Percentiles rank a stretch among this genome's conserved stretches.
These are phyloP conservation scores for Plutella xylostella DNA, from an alignment of 2,888 invertebrate genomes.

Conservation along the genomic window DNA sequence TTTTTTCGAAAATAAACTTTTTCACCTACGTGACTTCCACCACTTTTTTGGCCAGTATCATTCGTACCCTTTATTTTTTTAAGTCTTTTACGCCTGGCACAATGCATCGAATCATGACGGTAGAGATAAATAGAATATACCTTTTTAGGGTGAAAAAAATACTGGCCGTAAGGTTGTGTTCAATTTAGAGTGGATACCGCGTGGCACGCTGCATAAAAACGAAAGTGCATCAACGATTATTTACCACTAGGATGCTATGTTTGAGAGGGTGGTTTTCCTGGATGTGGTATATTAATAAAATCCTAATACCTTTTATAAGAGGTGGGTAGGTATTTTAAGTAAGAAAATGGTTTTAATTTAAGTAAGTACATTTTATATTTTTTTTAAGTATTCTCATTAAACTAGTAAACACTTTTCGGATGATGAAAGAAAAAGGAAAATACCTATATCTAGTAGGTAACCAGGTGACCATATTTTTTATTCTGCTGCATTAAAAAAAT, in stretches of 20 bases:
- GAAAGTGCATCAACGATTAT: constrained; percentile 38
- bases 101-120: constrained; percentile 53
- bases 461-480: no score
- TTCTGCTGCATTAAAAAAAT: not conserved
- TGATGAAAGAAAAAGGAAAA: no score
- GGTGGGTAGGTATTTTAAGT: no score
- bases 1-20: constrained; percentile 30
- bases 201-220: constrained; percentile 40
- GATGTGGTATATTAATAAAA: no score
- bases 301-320: no score
- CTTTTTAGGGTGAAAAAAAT: constrained; percentile 29
- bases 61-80: constrained; percentile 30
- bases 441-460: no score
- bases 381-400: no score
- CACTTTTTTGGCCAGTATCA: constrained; percentile 30
- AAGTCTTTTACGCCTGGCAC: constrained; percentile 42
- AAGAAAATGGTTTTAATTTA: no score
- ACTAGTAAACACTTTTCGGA: no score
- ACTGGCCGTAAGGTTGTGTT: constrained; percentile 33
- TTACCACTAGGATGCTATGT: not conserved
- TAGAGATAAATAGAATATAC: constrained; percentile 53
- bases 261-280: no score
- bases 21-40: constrained; percentile 30
- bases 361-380: no score
- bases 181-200: constrained; percentile 40